These are phyloP conservation scores for Monopis laevigella DNA, from an alignment of 2,888 invertebrate genomes.

Conservation along the genomic window DNA sequence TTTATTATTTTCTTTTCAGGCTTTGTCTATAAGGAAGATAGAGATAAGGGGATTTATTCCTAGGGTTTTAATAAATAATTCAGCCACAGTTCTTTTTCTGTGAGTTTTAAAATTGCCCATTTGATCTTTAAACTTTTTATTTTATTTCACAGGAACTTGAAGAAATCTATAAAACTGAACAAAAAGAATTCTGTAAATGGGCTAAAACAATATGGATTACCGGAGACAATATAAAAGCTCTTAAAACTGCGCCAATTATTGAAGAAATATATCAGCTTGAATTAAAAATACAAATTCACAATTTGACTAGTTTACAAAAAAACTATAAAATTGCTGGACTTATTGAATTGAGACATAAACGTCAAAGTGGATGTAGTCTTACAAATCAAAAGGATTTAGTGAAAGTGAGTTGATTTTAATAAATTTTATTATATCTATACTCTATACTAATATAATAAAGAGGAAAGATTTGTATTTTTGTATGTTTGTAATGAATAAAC, in stretches of 20 bases:
- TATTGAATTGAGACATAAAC: constrained; percentile 21
- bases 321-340: constrained; percentile 39
- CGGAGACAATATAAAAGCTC: constrained; percentile 35
- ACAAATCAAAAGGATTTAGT: constrained; percentile 28
- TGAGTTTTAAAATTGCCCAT: no score
- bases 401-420: constrained; percentile 32
- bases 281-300: constrained; percentile 30
- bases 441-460: no score
- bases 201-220: constrained; percentile 38
- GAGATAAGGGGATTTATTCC: no score
- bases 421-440: background rate
- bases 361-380: background rate
- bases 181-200: constrained; percentile 45
- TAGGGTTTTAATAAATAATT: no score
- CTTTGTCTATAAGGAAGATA: no score
- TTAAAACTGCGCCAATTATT: constrained; percentile 37
- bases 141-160: constrained; percentile 34
- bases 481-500: no score
- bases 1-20: background rate
- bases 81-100: no score
- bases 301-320: constrained; percentile 33
- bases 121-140: no score
- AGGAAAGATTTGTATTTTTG: no score
- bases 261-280: constrained; percentile 44
- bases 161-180: constrained; percentile 37